phyloP scores from a whole-genome alignment of 1,140 invertebrate species.

The Dreissena polymorpha region DNA sequence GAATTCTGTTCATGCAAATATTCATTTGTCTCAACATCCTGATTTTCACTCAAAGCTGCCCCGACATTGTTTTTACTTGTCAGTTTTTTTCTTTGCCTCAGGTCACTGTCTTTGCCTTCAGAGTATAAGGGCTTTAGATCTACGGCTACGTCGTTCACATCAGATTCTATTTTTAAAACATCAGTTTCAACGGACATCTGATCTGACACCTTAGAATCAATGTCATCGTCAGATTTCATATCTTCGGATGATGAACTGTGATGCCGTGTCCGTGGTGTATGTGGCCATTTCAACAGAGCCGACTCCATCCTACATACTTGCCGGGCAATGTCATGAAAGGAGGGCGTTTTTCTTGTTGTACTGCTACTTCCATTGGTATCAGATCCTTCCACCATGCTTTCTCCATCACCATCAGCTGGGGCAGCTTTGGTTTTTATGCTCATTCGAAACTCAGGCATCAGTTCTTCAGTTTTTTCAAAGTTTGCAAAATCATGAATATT shows the following conservation, averaged over 20 bases:
- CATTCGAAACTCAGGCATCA: constrained; percentile 73
- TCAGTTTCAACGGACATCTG: constrained; percentile 54
- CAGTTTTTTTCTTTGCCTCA: too few species aligned
- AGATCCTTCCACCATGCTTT: not conserved
- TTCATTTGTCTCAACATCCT: not conserved
- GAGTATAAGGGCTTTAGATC: too few species aligned
- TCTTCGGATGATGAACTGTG: constrained; percentile 77
- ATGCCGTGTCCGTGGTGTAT: constrained; percentile 62
- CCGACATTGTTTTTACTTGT: not conserved
- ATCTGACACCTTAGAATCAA: constrained; percentile 30
- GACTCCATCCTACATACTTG: constrained; percentile 66
- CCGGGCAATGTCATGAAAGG: constrained; percentile 70
- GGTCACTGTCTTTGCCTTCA: too few species aligned
- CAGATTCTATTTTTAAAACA: constrained; percentile 48
- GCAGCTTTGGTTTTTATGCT: constrained; percentile 61
- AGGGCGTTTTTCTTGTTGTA: constrained; percentile 48
- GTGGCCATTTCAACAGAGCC: constrained; percentile 67
- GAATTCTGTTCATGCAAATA: constrained; percentile 22
- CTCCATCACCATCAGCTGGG: constrained; percentile 11
- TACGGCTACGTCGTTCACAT: constrained; percentile 5
- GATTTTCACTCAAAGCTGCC: constrained; percentile 6
- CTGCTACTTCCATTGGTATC: not conserved
- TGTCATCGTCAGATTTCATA: constrained; percentile 48
- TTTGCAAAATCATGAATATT: constrained; percentile 78
- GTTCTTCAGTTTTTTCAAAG: constrained; percentile 74